Base-by-base conservation (phyloP, 2,888 invertebrate genomes). In the Drosophila cognata region DNA sequence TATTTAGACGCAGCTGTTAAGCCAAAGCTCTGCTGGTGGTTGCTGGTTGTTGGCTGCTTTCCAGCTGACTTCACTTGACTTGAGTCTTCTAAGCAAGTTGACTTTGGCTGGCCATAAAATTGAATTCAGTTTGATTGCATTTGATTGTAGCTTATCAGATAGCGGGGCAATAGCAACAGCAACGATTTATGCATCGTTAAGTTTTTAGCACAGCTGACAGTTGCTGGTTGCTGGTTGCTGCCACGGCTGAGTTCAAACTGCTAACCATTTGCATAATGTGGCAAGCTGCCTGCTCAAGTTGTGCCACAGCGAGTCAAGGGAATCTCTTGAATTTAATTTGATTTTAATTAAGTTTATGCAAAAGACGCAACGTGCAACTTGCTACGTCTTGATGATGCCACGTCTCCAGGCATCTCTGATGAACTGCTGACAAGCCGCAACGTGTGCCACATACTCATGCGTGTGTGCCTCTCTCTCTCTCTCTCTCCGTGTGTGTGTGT, bases 121-220 rank as follows among this genome's bases (percentile, higher is more conserved):
- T 90, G 82, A 90, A 86, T 88, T 90, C 80, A 76, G 89, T 90
- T 88, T 88, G 87, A 88, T 88, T 88, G 87, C 87, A 86, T 88
- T 88, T 88, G 87, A 88, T 88, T 90, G 89, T 83, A 65, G 90
- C 90, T 88, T 90, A 88, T 88, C 90, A 86, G 84, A 80, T 67
- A 81, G 62, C 33, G 41, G 25, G 58, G 51, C 33, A 63, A 66
- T 58, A 38, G 48, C 36, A 35, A 43, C 38, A 60, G 36, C 52
- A 53, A 63, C 55, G 76, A 90, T 83, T 88, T 88, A 90, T 90
- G 89, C 87, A 82, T 88, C 89, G 87, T 90, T 88, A 88, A 65
- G 69, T 88, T 75, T 86, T 74, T 74, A 80, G 71, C 33, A 63
- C 35, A 52, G 48, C 48, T 48, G 33, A 64, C 62, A 68, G 51